phyloP scores from a whole-genome alignment of 2,797 vertebrate genomes.

The Neosilurus mollespiculum region DNA sequence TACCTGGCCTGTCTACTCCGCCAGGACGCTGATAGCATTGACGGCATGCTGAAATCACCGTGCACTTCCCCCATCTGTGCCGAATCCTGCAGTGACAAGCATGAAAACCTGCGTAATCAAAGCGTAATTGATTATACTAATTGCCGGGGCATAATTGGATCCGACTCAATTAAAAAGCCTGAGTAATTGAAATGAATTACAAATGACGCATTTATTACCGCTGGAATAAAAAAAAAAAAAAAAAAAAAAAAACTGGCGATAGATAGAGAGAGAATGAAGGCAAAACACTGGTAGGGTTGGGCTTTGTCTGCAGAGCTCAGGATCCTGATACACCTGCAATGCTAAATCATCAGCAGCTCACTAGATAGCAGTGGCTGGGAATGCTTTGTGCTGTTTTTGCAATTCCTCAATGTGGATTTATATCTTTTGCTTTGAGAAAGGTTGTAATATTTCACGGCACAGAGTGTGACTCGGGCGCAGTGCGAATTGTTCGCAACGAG shows the following conservation, averaged over 20 bases:
- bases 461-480: constrained; percentile 60
- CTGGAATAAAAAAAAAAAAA: constrained; percentile 47
- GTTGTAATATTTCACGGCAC: constrained; percentile 81
- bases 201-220: constrained; percentile 64
- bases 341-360: constrained; percentile 78
- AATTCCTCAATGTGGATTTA: constrained; percentile 83
- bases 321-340: constrained; percentile 76
- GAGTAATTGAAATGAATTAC: constrained; percentile 79
- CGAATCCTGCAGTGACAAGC: constrained; percentile 76
- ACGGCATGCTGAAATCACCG: constrained; percentile 60
- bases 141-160: constrained; percentile 81
- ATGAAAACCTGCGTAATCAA: constrained; percentile 66
- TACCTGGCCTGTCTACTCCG: constrained; percentile 56
- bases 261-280: constrained; percentile 41
- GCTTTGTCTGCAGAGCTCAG: constrained; percentile 58
- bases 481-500: constrained; percentile 65
- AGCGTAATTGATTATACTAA: constrained; percentile 82
- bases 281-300: constrained; percentile 51
- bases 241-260: constrained; percentile 11
- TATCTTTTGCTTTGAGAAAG: constrained; percentile 84
- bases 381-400: constrained; percentile 85
- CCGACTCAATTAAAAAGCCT: constrained; percentile 80
- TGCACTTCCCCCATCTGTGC: constrained; percentile 69
- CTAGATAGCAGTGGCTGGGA: constrained; percentile 75
- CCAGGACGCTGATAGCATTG: constrained; percentile 59